Conservation (phyloP, 2,888 invertebrate species). For the Trichacis sp. region DNA sequence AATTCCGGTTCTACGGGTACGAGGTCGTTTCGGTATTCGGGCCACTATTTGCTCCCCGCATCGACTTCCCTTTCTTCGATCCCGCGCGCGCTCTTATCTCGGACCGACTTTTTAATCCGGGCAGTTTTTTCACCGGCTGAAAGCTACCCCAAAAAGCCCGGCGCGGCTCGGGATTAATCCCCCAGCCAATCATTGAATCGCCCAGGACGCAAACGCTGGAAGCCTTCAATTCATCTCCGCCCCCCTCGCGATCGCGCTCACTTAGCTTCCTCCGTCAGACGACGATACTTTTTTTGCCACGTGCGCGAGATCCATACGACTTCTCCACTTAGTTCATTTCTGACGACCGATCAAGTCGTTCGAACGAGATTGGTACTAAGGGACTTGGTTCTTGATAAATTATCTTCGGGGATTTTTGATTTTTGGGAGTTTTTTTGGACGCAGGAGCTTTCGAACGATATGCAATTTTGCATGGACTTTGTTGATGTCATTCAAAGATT, state of each 20-base stretch:
- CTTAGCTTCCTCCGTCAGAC: conserved; percentile 20
- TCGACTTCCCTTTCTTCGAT: conserved; percentile 10
- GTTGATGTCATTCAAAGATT: too few relatives aligned
- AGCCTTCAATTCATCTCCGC: not conserved
- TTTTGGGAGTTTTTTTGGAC: too few relatives aligned
- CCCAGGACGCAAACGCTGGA: conserved; percentile 20
- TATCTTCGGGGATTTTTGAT: too few relatives aligned
- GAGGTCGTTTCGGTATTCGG: conserved; percentile 42
- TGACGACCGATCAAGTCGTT: conserved; percentile 8
- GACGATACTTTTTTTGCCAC: conserved; percentile 38
- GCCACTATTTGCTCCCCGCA: conserved; percentile 28
- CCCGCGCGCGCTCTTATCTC: conserved; percentile 21
- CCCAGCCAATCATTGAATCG: conserved; percentile 35
- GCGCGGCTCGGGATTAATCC: too few relatives aligned
- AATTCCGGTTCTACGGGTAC: conserved; percentile 65
- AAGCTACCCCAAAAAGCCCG: too few relatives aligned
- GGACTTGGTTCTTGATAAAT: conserved; percentile 1
- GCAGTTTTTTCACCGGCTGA: conserved; percentile 22
- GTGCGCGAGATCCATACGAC: conserved; percentile 20
- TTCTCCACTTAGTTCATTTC: conserved; percentile 20
- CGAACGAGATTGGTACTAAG: conserved; percentile 7
- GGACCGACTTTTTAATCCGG: conserved; percentile 26
- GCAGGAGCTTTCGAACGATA: too few relatives aligned
- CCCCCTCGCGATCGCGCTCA: conserved; percentile 11
- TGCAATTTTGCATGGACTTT: too few relatives aligned